Evolutionary conservation across 2,888 invertebrate genomes (phyloP).

Genomic region (Amiota communis): DNA sequence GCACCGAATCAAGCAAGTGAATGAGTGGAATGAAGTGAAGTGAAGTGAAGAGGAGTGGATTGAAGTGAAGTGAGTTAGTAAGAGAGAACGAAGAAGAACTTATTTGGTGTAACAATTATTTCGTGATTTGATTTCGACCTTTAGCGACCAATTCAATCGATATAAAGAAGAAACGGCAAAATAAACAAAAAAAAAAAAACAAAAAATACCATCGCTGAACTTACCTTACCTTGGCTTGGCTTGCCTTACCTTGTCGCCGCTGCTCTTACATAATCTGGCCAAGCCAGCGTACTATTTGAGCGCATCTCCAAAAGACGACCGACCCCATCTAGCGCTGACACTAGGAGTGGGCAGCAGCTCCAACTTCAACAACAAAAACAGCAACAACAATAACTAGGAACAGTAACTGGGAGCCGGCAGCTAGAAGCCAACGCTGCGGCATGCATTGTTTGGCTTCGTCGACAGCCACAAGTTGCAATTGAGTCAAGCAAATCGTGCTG

Average conservation of each 20-base stretch:
- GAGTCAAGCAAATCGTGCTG: conserved; percentile 19
- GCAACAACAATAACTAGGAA: conserved; percentile 5
- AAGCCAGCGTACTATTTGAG: conserved; percentile 8
- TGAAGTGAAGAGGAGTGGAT: not conserved
- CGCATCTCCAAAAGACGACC: conserved; percentile 1
- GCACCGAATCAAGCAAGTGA: not conserved
- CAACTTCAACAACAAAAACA: not conserved
- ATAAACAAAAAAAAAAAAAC: no score
- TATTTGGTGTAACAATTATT: conserved; percentile 67
- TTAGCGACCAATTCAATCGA: conserved; percentile 67
- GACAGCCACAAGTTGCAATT: conserved; percentile 35
- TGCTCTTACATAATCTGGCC: conserved; percentile 18
- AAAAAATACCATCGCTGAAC: not conserved
- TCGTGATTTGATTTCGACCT: conserved; percentile 67
- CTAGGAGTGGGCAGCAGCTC: conserved; percentile 17
- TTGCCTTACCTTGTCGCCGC: not conserved
- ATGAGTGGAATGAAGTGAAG: not conserved
- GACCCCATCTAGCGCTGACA: not conserved
- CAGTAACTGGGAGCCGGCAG: conserved; percentile 12
- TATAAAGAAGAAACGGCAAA: conserved; percentile 29
- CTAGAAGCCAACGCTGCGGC: conserved; percentile 11
- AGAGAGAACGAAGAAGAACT: conserved; percentile 50
- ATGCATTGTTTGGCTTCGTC: conserved; percentile 42
- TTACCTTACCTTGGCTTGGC: not conserved
- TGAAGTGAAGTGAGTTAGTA: not conserved